phyloP scores from a whole-genome alignment of 1,140 invertebrate genomes.

The Chironomus tepperi region DNA sequence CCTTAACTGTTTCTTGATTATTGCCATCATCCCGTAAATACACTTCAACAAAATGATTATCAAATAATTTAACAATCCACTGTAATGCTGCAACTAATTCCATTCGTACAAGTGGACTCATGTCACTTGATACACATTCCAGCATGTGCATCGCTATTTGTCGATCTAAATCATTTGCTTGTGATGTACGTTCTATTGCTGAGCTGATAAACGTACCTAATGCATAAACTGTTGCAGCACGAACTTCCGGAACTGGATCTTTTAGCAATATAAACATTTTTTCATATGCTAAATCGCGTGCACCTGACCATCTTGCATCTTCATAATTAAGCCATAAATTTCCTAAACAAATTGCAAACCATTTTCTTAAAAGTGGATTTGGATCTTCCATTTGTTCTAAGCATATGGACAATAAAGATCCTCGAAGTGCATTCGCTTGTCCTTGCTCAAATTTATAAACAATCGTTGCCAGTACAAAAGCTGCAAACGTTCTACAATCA shows the following conservation, averaged over 20 bases:
- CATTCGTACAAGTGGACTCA: conserved; percentile 78
- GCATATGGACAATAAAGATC: conserved; percentile 80
- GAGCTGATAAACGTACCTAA: conserved; percentile 87
- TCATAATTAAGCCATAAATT: conserved; percentile 90
- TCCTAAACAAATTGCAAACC: conserved; percentile 90
- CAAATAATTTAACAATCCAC: conserved; percentile 84
- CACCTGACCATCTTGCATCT: conserved; percentile 89
- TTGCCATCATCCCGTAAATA: conserved; percentile 43
- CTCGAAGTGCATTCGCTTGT: conserved; percentile 78
- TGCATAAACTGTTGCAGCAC: conserved; percentile 84
- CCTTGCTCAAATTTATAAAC: conserved; percentile 81
- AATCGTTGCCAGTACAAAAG: conserved; percentile 85
- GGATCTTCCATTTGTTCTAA: conserved; percentile 63
- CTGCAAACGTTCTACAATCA: conserved; percentile 79
- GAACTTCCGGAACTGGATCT: conserved; percentile 79
- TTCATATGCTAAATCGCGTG: conserved; percentile 91
- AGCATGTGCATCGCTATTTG: conserved; percentile 79
- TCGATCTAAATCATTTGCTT: conserved; percentile 89
- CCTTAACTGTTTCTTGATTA: conserved; percentile 32
- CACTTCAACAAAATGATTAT: conserved; percentile 77
- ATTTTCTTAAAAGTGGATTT: conserved; percentile 68
- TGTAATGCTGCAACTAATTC: conserved; percentile 74
- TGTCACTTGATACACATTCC: conserved; percentile 68
- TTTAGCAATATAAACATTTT: conserved; percentile 74
- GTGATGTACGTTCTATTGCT: conserved; percentile 64